Evolutionary conservation across 2,888 invertebrate species (phyloP), one percentile per base, ranked within the genome.

Genomic region (Girardia tigrina): DNA sequence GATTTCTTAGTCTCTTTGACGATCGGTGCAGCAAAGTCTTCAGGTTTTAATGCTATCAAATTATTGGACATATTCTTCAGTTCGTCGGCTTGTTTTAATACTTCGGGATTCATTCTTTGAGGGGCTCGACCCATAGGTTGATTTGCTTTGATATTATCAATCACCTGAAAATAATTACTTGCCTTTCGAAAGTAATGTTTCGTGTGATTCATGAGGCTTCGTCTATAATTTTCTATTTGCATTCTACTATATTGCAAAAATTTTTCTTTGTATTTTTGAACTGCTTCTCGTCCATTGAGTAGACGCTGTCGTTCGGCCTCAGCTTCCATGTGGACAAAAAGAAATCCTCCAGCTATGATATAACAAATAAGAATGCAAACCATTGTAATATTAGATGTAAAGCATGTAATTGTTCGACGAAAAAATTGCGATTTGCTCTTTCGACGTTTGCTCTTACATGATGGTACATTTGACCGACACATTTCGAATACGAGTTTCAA

Each of bases 331-430:
- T 16, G 20, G 16, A 42, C 56, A 23, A 74, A 74, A 20, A 74
- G 42, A 28, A 74, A 74, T 2, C 74, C 74, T 2, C 74, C 74
- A 23, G 74, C 74, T 26, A 74, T 56, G 12, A 69, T 56, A 23
- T 74, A 74, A n/a, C 42, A 26, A 4, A 74, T 69, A 2, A 74
- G 23, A n/a, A 74, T 23, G 26, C 26, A 74, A 74, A 56, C 56
- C 23, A 56, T 20, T 12, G 56, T 56, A 6, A 56, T 23, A n/a
- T 56, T 56, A 2, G 56, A 56, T 56, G 56, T 56, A n/a, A 56
- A 56, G 23, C 56, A 56, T 20, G 56, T 20, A 56, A 56, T 56
- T 56, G 56, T 20, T 56, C n/a, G 56, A n/a, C 56, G 56, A n/a
- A 56, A 4, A n/a, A 56, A 56, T 6, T 23, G 56, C 23, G 56